Conservation (phyloP, 2,888 invertebrate species). For the Colletes collaris region DNA sequence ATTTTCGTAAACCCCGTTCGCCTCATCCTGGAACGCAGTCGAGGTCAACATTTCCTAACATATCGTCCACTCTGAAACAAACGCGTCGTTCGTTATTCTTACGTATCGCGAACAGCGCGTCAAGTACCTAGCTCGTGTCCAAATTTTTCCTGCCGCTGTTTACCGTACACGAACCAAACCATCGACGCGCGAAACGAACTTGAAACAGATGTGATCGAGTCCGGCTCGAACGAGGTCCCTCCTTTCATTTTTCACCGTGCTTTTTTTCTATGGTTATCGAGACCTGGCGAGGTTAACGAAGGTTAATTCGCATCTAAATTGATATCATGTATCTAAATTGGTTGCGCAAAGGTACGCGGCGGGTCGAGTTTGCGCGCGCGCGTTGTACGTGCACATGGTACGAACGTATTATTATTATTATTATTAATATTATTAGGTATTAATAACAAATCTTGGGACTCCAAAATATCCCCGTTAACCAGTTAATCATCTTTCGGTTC, state of each 20-base stretch:
- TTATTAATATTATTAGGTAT: too few species aligned
- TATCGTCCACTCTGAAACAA: constrained; percentile 58
- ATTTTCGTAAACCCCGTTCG: background rate
- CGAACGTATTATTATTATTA: background rate
- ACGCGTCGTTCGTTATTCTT: constrained; percentile 1
- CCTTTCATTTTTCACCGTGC: constrained; percentile 6
- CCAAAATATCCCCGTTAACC: too few species aligned
- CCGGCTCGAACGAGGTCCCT: background rate
- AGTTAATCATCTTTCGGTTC: too few species aligned
- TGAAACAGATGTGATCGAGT: background rate
- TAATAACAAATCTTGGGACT: too few species aligned
- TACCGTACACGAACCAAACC: background rate
- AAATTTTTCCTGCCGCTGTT: too few species aligned
- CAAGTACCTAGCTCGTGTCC: background rate
- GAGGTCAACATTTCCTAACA: constrained; percentile 41
- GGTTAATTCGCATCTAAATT: constrained; percentile 50
- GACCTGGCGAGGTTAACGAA: constrained; percentile 40
- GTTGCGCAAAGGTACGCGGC: constrained; percentile 14
- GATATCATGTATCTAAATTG: constrained; percentile 50
- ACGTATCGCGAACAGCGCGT: too few species aligned
- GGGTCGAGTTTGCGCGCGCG: background rate
- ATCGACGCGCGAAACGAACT: background rate
- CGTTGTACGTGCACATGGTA: background rate
- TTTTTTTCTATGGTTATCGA: constrained; percentile 18
- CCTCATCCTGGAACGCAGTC: constrained; percentile 31